Base-by-base conservation (phyloP, 1,140 invertebrate genomes). In the Archegozetes longisetosus region DNA sequence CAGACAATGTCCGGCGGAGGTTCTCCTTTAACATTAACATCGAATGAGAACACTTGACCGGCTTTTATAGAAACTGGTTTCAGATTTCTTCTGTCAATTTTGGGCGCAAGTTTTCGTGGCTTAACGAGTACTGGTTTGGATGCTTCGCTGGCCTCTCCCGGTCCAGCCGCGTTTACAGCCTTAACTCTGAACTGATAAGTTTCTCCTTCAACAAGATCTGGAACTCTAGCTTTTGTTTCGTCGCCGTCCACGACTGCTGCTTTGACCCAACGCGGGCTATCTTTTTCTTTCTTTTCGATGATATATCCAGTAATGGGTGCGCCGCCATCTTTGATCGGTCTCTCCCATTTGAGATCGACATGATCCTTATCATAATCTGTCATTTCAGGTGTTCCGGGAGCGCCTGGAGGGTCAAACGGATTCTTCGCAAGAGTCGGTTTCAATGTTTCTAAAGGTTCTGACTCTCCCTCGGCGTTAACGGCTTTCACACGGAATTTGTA, bases 391-490 rank as follows among this genome's bases (percentile, higher is more conserved):
- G 81, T 78, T 56, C 85, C 84, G 25, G 89, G 88, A 58, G 79
- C 69, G 65, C 77, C 77, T 17, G 81, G 81, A 32, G 92, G 84
- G 59, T 73, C 90, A 79, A 94, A 98, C 65, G 93, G 89, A 79
- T 90, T 90, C 74, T 97, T 86, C 66, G 94, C 86, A 62, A 82
- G 83, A 66, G 95, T 84, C 2, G 89, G 82, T 54, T 88, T 84
- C 6, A 82, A 80, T 58, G 88, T 85, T 64, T 91, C 86, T 17
- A 98, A 71, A 23, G 94, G 91, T 61, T 93, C 86, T 24, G 91
- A 92, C 2, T 95, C 76, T 1, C 95, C 96, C 69, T 98, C 94
- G 66, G 97, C 91, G 75, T 98, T 99, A 72, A 98, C 95, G 24
- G 95, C 95, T 40, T 86, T 80, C 0, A 98, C 82, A 54, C 95